A percentile compares a stretch with the other conserved stretches of the same genome.
Evolutionary conservation across 2,888 invertebrate genomes (phyloP).

Genomic region (Seladonia tumulorum): DNA sequence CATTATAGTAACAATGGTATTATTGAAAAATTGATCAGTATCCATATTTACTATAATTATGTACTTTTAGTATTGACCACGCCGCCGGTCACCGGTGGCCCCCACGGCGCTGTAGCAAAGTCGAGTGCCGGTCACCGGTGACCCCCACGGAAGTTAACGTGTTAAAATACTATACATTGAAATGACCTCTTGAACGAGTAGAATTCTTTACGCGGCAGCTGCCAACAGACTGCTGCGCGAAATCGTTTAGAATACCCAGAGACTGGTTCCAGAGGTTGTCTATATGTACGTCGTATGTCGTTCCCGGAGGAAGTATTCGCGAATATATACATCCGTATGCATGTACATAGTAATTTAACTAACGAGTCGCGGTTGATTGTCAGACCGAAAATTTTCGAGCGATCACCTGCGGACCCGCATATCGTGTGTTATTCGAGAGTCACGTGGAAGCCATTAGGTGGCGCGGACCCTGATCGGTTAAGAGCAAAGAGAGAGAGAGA

Average conservation of each 20-base stretch:
- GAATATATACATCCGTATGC: background rate
- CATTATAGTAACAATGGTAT: too few relatives aligned
- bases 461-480: constrained; percentile 64
- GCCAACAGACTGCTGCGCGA: background rate
- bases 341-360: background rate
- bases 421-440: constrained; percentile 41
- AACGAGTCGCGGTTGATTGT: background rate
- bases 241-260: background rate
- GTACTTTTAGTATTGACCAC: too few relatives aligned
- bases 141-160: too few relatives aligned
- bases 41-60: too few relatives aligned
- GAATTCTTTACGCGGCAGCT: background rate
- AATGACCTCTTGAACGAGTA: background rate
- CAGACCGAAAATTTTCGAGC: background rate
- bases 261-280: background rate
- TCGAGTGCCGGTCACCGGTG: too few relatives aligned
- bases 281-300: background rate
- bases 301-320: background rate
- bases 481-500: constrained; percentile 44
- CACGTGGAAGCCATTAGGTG: constrained; percentile 65
- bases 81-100: too few relatives aligned
- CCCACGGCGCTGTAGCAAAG: too few relatives aligned
- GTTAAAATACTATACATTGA: too few relatives aligned
- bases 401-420: constrained; percentile 53
- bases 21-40: too few relatives aligned